Evolutionary conservation across 1,140 invertebrate species (phyloP).

Genomic region (Artemia franciscana): DNA sequence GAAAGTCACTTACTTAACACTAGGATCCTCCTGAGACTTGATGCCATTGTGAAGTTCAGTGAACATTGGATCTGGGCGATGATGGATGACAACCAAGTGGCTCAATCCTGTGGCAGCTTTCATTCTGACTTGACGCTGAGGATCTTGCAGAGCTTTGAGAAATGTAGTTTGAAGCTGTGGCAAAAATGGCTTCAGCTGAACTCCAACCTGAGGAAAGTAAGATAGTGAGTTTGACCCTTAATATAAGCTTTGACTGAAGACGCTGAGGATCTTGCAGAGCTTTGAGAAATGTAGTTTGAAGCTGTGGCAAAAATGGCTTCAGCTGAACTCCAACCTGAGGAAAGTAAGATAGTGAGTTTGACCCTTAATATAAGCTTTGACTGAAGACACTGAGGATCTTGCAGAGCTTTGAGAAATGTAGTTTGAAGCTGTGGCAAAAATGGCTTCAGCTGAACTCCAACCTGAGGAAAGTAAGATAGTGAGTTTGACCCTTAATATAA

Average conservation of each 20-base stretch:
- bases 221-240: too few relatives aligned
- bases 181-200: slow-evolving; percentile 86
- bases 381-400: slow-evolving; percentile 63
- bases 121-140: slow-evolving; percentile 58
- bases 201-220: slow-evolving; percentile 66
- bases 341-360: too few relatives aligned
- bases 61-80: slow-evolving; percentile 63
- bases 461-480: too few relatives aligned
- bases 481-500: too few relatives aligned
- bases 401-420: slow-evolving; percentile 80
- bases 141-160: slow-evolving; percentile 73
- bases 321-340: slow-evolving; percentile 70
- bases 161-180: slow-evolving; percentile 96
- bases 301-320: slow-evolving; percentile 90
- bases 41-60: slow-evolving; percentile 66
- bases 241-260: too few relatives aligned
- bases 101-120: slow-evolving; percentile 69
- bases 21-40: slow-evolving; percentile 54
- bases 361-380: too few relatives aligned
- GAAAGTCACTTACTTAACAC: slow-evolving; percentile 32
- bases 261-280: slow-evolving; percentile 68
- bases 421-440: slow-evolving; percentile 95
- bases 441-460: slow-evolving; percentile 77
- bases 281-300: slow-evolving; percentile 93
- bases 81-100: slow-evolving; percentile 72